These are phyloP conservation scores for Pentalonia nigronervosa DNA, from an alignment of 1,140 invertebrate genomes.

Conservation along the genomic window DNA sequence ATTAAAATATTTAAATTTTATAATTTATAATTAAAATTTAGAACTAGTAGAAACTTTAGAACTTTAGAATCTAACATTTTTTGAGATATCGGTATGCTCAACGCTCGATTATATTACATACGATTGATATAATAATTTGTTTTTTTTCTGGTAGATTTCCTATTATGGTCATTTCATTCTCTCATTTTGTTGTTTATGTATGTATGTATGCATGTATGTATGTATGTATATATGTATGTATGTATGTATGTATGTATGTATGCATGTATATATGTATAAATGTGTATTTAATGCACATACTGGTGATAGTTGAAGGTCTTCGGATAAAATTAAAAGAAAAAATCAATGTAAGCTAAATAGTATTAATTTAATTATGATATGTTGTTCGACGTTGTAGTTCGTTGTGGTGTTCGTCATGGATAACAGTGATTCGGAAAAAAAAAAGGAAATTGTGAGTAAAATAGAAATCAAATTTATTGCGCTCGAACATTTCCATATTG, in stretches of 20 bases:
- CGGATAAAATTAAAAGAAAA: slow-evolving; percentile 40
- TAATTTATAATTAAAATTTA: background rate
- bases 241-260: background rate
- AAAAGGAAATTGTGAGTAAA: slow-evolving; percentile 45
- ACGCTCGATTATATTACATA: background rate
- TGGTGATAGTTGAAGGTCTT: slow-evolving; percentile 54
- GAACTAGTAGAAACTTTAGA: no score
- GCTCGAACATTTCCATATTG: background rate
- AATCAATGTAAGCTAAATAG: slow-evolving; percentile 47
- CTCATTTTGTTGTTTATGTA: background rate
- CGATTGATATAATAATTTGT: background rate
- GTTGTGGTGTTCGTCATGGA: slow-evolving; percentile 43
- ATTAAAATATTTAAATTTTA: no score
- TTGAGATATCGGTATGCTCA: background rate
- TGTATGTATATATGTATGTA: background rate
- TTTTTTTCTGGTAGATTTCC: background rate
- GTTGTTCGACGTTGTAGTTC: slow-evolving; percentile 12
- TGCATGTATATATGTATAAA: background rate
- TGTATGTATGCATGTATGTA: background rate
- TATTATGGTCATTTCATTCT: slow-evolving; percentile 36
- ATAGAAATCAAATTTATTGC: background rate
- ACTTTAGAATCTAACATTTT: no score
- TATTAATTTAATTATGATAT: slow-evolving; percentile 41
- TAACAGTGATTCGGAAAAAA: slow-evolving; percentile 30
- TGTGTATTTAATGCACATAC: background rate